These are phyloP conservation scores for Thymelicus acteon DNA, from an alignment of 2,888 invertebrate species.

Conservation along the genomic window DNA sequence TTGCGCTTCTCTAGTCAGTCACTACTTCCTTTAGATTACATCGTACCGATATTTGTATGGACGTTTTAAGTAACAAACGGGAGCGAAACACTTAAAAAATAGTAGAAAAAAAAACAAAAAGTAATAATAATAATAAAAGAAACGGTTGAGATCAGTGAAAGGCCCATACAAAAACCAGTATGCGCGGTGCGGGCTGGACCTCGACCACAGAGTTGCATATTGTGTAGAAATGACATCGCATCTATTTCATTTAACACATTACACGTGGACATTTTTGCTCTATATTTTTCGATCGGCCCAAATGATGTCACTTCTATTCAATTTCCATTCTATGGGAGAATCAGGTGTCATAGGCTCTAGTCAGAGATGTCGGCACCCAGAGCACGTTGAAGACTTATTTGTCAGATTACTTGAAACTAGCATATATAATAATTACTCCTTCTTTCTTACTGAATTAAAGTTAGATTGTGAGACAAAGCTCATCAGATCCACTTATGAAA, in stretches of 20 bases:
- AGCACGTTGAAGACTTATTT: background rate
- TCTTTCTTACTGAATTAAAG: no score
- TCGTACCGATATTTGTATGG: conserved; percentile 70
- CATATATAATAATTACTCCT: background rate
- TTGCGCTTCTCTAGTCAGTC: conserved; percentile 9
- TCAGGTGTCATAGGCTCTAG: background rate
- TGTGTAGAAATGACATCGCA: background rate
- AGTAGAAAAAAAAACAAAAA: conserved; percentile 49
- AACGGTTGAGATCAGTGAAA: conserved; percentile 73
- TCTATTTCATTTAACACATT: no score
- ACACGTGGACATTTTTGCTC: no score
- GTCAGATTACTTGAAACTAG: background rate
- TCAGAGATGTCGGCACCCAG: background rate
- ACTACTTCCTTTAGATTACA: conserved; percentile 21
- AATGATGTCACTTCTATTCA: background rate
- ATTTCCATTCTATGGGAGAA: background rate
- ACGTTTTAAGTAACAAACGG: conserved; percentile 58
- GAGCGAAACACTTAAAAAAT: conserved; percentile 53
- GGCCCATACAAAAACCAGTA: conserved; percentile 74
- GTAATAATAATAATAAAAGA: conserved; percentile 47
- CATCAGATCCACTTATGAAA: no score
- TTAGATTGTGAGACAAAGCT: no score
- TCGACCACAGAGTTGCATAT: background rate
- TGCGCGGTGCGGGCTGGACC: conserved; percentile 27
- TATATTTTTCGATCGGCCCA: no score